Base-by-base conservation (phyloP, 2,888 invertebrate genomes). In the Diogma glabrata region DNA sequence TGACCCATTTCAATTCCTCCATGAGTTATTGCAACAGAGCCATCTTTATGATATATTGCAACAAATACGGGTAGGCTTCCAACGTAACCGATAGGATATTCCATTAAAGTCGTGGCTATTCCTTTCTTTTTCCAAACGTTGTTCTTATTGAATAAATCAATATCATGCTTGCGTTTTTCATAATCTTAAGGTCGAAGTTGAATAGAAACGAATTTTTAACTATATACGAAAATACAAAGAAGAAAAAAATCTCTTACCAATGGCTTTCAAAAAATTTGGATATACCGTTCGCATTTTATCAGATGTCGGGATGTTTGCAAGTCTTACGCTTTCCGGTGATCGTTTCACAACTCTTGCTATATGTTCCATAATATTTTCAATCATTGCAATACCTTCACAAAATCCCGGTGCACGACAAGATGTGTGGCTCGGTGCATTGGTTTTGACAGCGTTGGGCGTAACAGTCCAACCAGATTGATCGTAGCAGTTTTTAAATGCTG, bases 91-190 rank as follows among this genome's bases (percentile, higher is more conserved):
- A 78, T 65, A 1, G 75, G 73, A 70, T 78, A 87, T 56, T 74
- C 75, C 75, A 85, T 76, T 3, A 82, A 75, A 4, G 79, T 72
- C 10, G 84, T 61, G 24, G 77, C 66, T 2, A 83, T 67, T 0
- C 82, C 87, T 46, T 75, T 75, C 64, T 88, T 88, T 60, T 78
- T 83, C 87, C 87, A 88, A 19, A 81, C 68, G 66, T 87, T 87
- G 47, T 73, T 72, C 56, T 69, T 67, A 60, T 84, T 84, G 59
- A 77, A 84, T 19, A 66, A 62, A 17, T 73, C 68, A 3, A 81
- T 70, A 50, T 70, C 72, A 56, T 65, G 64, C 59, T 71, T 74
- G n/a, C 82, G 67, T 10, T 63, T 60, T 0, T 73, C 69, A 57
- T 73, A 82, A 49, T 79, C 72, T n/a, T n/a, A n/a, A n/a, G 0